Base-by-base conservation (phyloP, 2,888 invertebrate species). In the Aethes cnicana region DNA sequence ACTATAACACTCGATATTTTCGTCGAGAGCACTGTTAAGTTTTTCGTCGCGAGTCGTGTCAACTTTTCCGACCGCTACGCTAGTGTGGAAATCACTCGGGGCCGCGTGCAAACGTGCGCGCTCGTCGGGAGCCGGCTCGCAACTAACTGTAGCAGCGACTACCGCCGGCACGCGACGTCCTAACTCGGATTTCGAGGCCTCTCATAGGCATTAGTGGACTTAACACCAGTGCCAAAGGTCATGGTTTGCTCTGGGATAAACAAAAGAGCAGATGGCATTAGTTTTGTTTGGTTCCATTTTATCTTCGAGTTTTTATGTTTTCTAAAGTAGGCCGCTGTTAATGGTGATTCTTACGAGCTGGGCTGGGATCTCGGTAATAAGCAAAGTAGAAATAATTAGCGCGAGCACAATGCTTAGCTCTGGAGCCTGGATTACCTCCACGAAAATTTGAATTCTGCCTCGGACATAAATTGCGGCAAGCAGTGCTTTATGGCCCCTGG, bases 141-240 rank as follows among this genome's bases (percentile, higher is more conserved):
- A 72, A 87, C 87, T 87, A 50, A 54, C 54, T 46, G 54, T 50
- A 41, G 72, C 68, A 72, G 77, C 64, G 61, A 72, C 66, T 62
- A 68, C 47, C 58, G 72, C 63, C 64, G 68, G 55, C 58, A 58
- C 44, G 42, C 66, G 65, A 59, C 71, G 67, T 63, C 71, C 72
- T 68, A 77, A 81, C 77, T 77, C 70, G 56, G 73, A 73, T 76
- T 79, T 75, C 74, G 77, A 77, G 82, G 81, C 79, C 83, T 81
- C 71, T 67, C 30, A 64, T 65, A 70, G 71, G 69, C 77, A 77
- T 80, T 81, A 73, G 74, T 73, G 72, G 69, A 62, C 64, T 68
- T 68, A 71, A 36, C 18, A 66, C 66, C 70, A 72, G 73, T 79
- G 77, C 68, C 74, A 75, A 81, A 83, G 84, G 82, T 84, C 82